Conservation (phyloP, 2,113 vertebrate species). For the Myrmophylax atrothorax region DNA sequence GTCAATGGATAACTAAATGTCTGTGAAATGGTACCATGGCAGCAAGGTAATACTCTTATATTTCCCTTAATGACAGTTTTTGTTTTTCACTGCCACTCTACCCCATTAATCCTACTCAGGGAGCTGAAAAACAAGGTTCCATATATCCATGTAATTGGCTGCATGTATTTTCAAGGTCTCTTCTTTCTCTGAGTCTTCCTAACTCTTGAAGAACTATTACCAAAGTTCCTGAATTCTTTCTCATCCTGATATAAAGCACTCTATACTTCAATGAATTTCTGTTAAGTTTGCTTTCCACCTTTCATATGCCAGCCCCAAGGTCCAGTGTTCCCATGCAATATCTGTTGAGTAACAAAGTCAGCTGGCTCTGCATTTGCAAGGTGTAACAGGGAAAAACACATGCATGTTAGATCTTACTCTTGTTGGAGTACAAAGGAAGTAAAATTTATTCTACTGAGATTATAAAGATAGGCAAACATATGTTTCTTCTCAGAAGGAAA, state of each 20-base stretch:
- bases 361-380: not conserved
- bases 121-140: not conserved
- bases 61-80: slow-evolving; percentile 30
- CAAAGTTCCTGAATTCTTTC: not conserved
- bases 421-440: not conserved
- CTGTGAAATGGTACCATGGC: slow-evolving; percentile 3
- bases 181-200: not conserved
- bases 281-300: not conserved
- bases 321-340: not conserved
- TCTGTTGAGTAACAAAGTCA: not conserved
- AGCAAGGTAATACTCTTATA: slow-evolving; percentile 13
- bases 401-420: not conserved
- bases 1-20: slow-evolving; percentile 31
- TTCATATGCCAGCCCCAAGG: not conserved
- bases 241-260: not conserved
- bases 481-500: not conserved
- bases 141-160: slow-evolving; percentile 7
- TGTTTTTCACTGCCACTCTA: slow-evolving; percentile 14
- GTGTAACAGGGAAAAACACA: not conserved
- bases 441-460: not conserved
- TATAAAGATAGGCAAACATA: not conserved
- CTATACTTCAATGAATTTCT: not conserved
- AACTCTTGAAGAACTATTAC: not conserved
- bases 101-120: slow-evolving; percentile 10
- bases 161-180: not conserved